These are phyloP conservation scores for Drosophila mimetica DNA, from an alignment of 2,888 invertebrate genomes.

Conservation along the genomic window DNA sequence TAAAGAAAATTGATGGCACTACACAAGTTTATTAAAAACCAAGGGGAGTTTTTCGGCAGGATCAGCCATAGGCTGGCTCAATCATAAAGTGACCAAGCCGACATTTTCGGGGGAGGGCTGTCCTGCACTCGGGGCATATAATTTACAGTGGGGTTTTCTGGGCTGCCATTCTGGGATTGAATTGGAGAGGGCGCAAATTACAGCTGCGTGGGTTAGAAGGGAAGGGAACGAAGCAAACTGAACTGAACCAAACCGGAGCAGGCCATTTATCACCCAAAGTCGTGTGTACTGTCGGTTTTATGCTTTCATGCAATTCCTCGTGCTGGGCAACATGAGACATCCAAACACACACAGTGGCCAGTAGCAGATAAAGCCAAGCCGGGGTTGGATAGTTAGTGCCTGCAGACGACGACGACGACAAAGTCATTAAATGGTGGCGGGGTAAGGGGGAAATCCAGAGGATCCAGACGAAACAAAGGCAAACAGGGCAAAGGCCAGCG, in stretches of 20 bases:
- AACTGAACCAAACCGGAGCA: slow-evolving; percentile 43
- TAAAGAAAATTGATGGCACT: slow-evolving; percentile 79
- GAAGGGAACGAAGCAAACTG: slow-evolving; percentile 15
- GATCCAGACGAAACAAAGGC: slow-evolving; percentile 41
- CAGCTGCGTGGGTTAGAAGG: slow-evolving; percentile 40
- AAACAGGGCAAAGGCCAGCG: slow-evolving; percentile 70
- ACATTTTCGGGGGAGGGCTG: slow-evolving; percentile 27
- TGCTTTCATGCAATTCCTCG: slow-evolving; percentile 76
- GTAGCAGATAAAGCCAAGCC: slow-evolving; percentile 35
- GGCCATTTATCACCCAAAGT: slow-evolving; percentile 79
- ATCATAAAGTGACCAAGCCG: slow-evolving; percentile 69
- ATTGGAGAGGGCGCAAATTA: slow-evolving; percentile 64
- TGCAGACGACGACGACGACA: slow-evolving; percentile 63
- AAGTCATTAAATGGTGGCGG: slow-evolving; percentile 72
- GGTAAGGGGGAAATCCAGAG: slow-evolving; percentile 1
- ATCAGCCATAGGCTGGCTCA: slow-evolving; percentile 44
- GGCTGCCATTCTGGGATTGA: slow-evolving; percentile 17
- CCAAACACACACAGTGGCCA: slow-evolving; percentile 35
- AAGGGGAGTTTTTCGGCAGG: slow-evolving; percentile 14
- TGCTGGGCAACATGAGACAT: slow-evolving; percentile 73
- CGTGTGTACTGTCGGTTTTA: slow-evolving; percentile 79
- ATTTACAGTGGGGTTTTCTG: slow-evolving; percentile 58
- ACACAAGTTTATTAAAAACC: slow-evolving; percentile 76
- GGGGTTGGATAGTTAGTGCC: slow-evolving; percentile 39
- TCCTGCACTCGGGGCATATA: slow-evolving; percentile 55